Percentiles rank a stretch among this genome's conserved stretches.
These are phyloP conservation scores for Vollenhovia emeryi DNA, from an alignment of 1,140 invertebrate species.

Conservation along the genomic window DNA sequence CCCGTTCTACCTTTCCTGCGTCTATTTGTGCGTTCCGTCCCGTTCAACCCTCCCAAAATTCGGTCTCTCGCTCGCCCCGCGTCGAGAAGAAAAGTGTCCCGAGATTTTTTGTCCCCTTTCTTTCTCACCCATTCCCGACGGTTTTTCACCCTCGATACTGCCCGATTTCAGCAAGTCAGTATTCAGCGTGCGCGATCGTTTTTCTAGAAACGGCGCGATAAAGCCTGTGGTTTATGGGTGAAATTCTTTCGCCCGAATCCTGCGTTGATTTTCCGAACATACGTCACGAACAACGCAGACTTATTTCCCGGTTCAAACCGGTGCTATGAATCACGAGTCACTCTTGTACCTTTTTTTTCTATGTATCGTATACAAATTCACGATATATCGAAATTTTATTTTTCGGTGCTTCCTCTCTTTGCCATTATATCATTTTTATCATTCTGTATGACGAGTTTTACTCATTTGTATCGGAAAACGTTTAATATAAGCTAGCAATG, in stretches of 20 bases:
- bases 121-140: slow-evolving; percentile 4
- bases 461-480: slow-evolving; percentile 46
- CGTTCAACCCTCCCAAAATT: neutral
- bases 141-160: slow-evolving; percentile 19
- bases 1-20: slow-evolving; percentile 9
- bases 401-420: neutral
- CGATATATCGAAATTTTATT: slow-evolving; percentile 10
- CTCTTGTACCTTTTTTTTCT: neutral
- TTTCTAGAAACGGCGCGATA: slow-evolving; percentile 60
- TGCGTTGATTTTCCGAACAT: slow-evolving; percentile 1
- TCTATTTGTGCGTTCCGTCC: slow-evolving; percentile 23
- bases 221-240: slow-evolving; percentile 66
- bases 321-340: slow-evolving; percentile 30
- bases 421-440: slow-evolving; percentile 40
- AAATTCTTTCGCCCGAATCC: slow-evolving; percentile 53
- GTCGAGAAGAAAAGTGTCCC: slow-evolving; percentile 66
- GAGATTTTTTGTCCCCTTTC: slow-evolving; percentile 67
- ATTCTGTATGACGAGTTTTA: slow-evolving; percentile 2
- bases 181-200: slow-evolving; percentile 63
- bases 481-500: slow-evolving; percentile 14
- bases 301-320: slow-evolving; percentile 17
- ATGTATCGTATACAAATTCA: neutral
- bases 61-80: slow-evolving; percentile 8
- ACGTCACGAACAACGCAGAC: slow-evolving; percentile 9
- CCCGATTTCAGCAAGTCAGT: slow-evolving; percentile 54